Percentiles rank a stretch among this genome's conserved stretches.
Evolutionary conservation across 2,888 invertebrate species (phyloP).

Genomic region (Cerastis leucographa): DNA sequence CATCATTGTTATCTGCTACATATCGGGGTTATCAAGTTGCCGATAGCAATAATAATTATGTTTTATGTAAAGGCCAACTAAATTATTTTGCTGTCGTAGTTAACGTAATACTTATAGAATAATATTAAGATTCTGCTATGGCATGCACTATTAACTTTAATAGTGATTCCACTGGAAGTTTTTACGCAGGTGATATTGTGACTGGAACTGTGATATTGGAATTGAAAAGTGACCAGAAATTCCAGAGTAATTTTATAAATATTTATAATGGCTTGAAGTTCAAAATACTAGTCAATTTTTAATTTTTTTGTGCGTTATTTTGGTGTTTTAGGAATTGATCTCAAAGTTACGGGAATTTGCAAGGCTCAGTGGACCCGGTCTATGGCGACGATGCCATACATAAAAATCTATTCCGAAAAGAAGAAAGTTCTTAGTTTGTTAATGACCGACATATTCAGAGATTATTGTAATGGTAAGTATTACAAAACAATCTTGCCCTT

Average conservation of each 20-base stretch:
- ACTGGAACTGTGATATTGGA: constrained; percentile 83
- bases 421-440: constrained; percentile 76
- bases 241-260: constrained; percentile 74
- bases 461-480: constrained; percentile 69
- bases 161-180: constrained; percentile 80
- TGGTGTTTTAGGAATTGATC: constrained; percentile 78
- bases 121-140: constrained; percentile 71
- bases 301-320: not conserved
- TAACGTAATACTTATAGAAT: constrained; percentile 20
- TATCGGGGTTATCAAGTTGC: constrained; percentile 61
- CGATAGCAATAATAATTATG: constrained; percentile 53
- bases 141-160: constrained; percentile 80
- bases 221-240: constrained; percentile 77
- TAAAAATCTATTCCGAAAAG: constrained; percentile 83
- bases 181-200: constrained; percentile 85
- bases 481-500: not conserved
- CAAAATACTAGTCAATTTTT: not conserved
- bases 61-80: constrained; percentile 32
- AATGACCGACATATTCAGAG: constrained; percentile 76
- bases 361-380: constrained; percentile 85
- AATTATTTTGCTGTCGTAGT: constrained; percentile 42
- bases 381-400: constrained; percentile 81
- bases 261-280: not conserved
- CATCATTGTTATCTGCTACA: constrained; percentile 60
- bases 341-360: constrained; percentile 79